These are phyloP conservation scores for Tribolium madens DNA, from an alignment of 1,140 invertebrate genomes.

Conservation along the genomic window DNA sequence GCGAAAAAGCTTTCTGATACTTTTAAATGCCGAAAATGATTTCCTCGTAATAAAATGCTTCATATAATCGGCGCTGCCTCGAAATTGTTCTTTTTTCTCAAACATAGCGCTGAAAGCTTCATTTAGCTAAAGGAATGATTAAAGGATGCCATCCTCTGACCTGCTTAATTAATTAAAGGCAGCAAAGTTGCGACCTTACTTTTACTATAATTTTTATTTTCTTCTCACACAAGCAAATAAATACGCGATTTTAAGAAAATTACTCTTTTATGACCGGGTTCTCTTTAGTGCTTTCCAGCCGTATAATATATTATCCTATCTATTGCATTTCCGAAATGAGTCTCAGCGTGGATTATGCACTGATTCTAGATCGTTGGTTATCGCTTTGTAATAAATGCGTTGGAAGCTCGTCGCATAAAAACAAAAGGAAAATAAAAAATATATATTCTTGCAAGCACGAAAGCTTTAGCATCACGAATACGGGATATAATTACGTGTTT, in stretches of 20 bases:
- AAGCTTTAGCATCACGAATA: slow-evolving; percentile 18
- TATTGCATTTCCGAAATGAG: slow-evolving; percentile 1
- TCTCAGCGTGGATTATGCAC: neutral
- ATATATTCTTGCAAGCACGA: slow-evolving; percentile 18
- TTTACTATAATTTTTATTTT: neutral
- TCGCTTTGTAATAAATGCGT: neutral
- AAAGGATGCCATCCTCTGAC: neutral
- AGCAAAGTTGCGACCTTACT: neutral
- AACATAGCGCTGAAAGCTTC: neutral
- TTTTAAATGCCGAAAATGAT: slow-evolving; percentile 27
- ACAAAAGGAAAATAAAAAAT: slow-evolving; percentile 18
- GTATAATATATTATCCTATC: neutral
- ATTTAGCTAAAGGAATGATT: slow-evolving; percentile 15
- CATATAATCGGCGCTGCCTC: slow-evolving; percentile 13
- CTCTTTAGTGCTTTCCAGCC: neutral
- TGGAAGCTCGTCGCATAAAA: slow-evolving; percentile 11
- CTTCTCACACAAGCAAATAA: neutral
- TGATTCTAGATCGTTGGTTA: slow-evolving; percentile 14
- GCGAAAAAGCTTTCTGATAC: slow-evolving; percentile 31
- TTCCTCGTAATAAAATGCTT: slow-evolving; percentile 31
- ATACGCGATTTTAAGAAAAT: neutral
- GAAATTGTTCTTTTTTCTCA: slow-evolving; percentile 22
- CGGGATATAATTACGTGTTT: slow-evolving; percentile 35
- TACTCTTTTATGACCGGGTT: neutral
- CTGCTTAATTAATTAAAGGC: slow-evolving; percentile 12